A percentile compares a stretch with the other conserved stretches of the same genome.
Conservation (phyloP, 2,797 vertebrate genomes). For the Sebastes reedi region DNA sequence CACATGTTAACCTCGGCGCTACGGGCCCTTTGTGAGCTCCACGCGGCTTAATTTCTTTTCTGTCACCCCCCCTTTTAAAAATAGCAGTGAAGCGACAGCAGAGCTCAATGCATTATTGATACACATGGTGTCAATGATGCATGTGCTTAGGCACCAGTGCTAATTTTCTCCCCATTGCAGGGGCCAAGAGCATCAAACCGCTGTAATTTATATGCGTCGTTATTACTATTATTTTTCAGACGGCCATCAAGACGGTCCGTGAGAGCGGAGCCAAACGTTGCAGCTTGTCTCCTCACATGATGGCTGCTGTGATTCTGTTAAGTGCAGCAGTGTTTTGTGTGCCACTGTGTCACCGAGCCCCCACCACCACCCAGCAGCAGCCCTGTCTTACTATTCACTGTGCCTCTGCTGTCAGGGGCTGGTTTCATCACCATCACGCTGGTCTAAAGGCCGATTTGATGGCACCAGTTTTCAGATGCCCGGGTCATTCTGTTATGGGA, state of each 20-base stretch:
- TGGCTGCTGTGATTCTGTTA: slow-evolving; percentile 45
- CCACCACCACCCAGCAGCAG: background rate
- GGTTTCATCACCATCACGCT: slow-evolving; percentile 33
- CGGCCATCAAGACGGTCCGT: background rate
- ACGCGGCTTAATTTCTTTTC: slow-evolving; percentile 53
- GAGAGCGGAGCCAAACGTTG: slow-evolving; percentile 20
- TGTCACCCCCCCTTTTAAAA: slow-evolving; percentile 54
- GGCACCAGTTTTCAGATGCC: slow-evolving; percentile 20
- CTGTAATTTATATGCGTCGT: slow-evolving; percentile 39
- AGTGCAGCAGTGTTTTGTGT: slow-evolving; percentile 58
- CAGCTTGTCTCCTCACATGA: slow-evolving; percentile 45
- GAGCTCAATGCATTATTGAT: slow-evolving; percentile 76
- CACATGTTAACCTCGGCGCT: slow-evolving; percentile 37
- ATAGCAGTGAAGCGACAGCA: slow-evolving; percentile 60
- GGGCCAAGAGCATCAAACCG: slow-evolving; percentile 40
- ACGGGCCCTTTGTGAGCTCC: slow-evolving; percentile 25
- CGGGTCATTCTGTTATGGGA: slow-evolving; percentile 24
- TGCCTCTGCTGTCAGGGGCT: slow-evolving; percentile 21
- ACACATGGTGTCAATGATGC: slow-evolving; percentile 65
- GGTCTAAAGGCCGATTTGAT: slow-evolving; percentile 29
- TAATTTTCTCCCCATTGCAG: slow-evolving; percentile 54
- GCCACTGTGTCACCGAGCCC: slow-evolving; percentile 56
- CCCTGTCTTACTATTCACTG: background rate
- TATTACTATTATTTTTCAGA: slow-evolving; percentile 47
- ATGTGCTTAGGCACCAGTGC: slow-evolving; percentile 47